Evolutionary conservation across 2,888 invertebrate genomes (phyloP), one percentile per base, ranked within the genome.

Genomic region (Drosophila atripex): DNA sequence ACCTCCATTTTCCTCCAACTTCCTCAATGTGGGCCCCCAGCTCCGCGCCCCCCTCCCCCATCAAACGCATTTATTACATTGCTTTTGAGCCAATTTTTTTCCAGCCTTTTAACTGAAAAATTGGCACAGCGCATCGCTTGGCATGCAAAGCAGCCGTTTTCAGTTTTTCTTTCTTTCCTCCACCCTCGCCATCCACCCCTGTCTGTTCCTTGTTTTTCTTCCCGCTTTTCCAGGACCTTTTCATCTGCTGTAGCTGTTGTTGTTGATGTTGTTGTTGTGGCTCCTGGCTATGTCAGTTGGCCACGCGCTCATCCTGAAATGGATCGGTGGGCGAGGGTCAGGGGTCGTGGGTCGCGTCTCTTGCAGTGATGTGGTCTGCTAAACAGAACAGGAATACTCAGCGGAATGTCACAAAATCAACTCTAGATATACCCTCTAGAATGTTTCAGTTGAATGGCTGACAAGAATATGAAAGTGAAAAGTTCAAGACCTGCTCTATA

Each of bases 31-130:
- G n/a, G 32, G 2, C 11, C 28, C 6, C 18, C 53, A 23, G 23
- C 23, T 28, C 46, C 64, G 49, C 57, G 30, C 61, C 60, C 69
- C 80, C 61, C 82, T 71, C 60, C 69, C 80, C 61, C 82, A 71
- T 83, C 86, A 78, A 80, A 80, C 78, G 83, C 82, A 83, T 83
- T 83, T 86, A 83, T 86, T 83, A 86, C 84, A 82, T 78, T 83
- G 83, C 83, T 76, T 77, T 76, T 77, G 73, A 75, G 63, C 80
- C 65, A 60, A 57, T 60, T 61, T 71, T 71, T 65, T 52, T 52
- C 50, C 72, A 70, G 77, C 77, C 80, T 78, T 83, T 86, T 83
- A 83, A 83, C 86, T 83, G 80, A 86, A 83, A 82, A 83, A 83
- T 83, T 83, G 82, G 86, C 82, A 83, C 84, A 76, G 68, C 77